Conservation (phyloP, 2,888 invertebrate species). For the Rhaphigaster nebulosa region DNA sequence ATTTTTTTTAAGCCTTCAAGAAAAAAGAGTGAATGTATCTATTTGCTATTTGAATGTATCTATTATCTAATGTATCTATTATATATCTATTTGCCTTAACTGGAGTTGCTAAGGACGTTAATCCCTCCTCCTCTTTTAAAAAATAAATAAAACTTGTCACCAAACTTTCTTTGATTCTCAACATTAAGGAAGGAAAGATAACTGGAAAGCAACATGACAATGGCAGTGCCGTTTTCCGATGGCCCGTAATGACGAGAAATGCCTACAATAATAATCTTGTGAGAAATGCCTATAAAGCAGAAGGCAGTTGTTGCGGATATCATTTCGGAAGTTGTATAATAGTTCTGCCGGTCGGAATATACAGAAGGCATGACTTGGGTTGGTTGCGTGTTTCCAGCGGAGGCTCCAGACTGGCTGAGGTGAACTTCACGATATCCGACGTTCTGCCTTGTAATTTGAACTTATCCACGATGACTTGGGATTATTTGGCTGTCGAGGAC, state of each 20-base stretch:
- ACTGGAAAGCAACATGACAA: not conserved
- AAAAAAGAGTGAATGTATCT: too few relatives aligned
- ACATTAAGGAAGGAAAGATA: not conserved
- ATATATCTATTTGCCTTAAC: too few relatives aligned
- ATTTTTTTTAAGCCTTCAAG: too few relatives aligned
- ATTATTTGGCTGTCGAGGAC: not conserved
- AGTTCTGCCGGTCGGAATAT: not conserved
- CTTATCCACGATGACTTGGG: not conserved
- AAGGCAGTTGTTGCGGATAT: not conserved
- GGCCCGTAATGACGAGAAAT: not conserved
- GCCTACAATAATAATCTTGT: not conserved
- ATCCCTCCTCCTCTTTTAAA: too few relatives aligned
- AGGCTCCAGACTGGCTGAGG: not conserved
- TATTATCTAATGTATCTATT: too few relatives aligned
- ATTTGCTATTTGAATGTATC: too few relatives aligned
- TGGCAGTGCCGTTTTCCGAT: not conserved
- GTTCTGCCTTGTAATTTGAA: not conserved
- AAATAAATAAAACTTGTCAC: not conserved
- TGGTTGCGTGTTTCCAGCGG: not conserved
- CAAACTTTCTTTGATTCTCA: not conserved
- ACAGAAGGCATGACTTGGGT: not conserved
- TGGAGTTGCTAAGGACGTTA: too few relatives aligned
- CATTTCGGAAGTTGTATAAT: not conserved
- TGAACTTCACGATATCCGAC: not conserved
- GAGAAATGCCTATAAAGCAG: not conserved